A percentile compares a stretch with the other conserved stretches of the same genome.
phyloP scores from a whole-genome alignment of 2,888 invertebrate species.

The Pimpla rufipes region DNA sequence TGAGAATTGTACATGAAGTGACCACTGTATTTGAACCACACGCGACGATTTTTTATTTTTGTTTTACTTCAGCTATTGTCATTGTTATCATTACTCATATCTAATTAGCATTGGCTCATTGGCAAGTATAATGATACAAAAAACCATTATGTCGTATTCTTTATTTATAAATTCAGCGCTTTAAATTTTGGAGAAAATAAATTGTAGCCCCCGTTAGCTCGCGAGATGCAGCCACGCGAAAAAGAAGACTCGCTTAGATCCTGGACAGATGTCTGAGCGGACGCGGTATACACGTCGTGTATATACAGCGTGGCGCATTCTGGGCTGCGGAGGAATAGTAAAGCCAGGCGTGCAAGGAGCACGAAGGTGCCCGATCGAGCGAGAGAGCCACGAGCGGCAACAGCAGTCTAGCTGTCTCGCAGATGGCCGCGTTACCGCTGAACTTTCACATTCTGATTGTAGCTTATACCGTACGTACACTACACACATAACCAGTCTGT shows the following conservation, averaged over 20 bases:
- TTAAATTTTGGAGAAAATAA: background rate
- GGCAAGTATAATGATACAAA: no score
- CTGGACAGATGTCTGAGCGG: slow-evolving; percentile 29
- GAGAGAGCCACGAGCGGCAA: slow-evolving; percentile 60
- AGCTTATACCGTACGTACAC: slow-evolving; percentile 45
- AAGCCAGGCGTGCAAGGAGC: slow-evolving; percentile 54
- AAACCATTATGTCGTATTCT: no score
- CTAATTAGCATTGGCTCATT: no score
- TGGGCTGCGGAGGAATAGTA: slow-evolving; percentile 43
- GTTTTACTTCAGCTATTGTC: no score
- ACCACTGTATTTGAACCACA: no score
- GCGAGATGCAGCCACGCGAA: slow-evolving; percentile 3
- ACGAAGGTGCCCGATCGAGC: slow-evolving; percentile 66
- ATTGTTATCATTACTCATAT: no score
- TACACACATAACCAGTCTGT: slow-evolving; percentile 24
- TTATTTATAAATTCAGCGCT: no score
- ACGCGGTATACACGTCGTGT: slow-evolving; percentile 2
- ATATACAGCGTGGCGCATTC: slow-evolving; percentile 29
- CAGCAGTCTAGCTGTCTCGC: slow-evolving; percentile 68
- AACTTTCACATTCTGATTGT: slow-evolving; percentile 84
- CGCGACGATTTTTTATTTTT: no score
- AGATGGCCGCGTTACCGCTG: slow-evolving; percentile 81
- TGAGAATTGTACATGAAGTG: no score
- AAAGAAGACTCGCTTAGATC: background rate
- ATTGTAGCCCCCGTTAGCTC: background rate